Conservation (phyloP, 2,797 vertebrate genomes). For the Acanthis flammea region DNA sequence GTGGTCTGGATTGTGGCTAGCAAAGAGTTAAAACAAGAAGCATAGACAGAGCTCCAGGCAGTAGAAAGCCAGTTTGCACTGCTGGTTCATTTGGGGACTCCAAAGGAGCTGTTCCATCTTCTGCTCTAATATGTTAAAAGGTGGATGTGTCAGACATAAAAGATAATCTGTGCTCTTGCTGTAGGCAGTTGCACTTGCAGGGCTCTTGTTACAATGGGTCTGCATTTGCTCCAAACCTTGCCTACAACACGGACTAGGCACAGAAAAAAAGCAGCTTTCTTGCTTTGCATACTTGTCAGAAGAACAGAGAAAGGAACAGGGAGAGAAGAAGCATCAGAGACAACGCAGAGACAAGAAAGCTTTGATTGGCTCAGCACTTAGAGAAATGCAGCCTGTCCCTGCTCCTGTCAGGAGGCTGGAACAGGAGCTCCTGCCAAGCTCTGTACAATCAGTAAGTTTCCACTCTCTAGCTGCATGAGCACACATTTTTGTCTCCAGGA, state of each 20-base stretch:
- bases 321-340: neutral
- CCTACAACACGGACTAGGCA: neutral
- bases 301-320: neutral
- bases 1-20: neutral
- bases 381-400: neutral
- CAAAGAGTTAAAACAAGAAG: neutral
- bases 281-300: neutral
- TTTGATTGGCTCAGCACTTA: neutral
- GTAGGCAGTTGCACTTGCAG: neutral
- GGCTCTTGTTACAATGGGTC: neutral
- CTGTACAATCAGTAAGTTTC: slow-evolving; percentile 15
- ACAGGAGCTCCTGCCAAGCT: neutral
- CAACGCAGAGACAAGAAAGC: neutral
- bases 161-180: neutral
- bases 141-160: neutral
- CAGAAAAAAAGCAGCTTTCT: neutral
- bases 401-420: neutral
- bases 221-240: neutral
- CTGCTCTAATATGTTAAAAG: neutral
- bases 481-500: neutral
- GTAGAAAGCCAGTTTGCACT: neutral
- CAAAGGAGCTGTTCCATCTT: neutral
- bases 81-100: neutral
- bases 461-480: neutral
- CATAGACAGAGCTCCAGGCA: neutral